These are phyloP conservation scores for Periparus ater DNA, from an alignment of 2,797 vertebrate species.

Conservation along the genomic window DNA sequence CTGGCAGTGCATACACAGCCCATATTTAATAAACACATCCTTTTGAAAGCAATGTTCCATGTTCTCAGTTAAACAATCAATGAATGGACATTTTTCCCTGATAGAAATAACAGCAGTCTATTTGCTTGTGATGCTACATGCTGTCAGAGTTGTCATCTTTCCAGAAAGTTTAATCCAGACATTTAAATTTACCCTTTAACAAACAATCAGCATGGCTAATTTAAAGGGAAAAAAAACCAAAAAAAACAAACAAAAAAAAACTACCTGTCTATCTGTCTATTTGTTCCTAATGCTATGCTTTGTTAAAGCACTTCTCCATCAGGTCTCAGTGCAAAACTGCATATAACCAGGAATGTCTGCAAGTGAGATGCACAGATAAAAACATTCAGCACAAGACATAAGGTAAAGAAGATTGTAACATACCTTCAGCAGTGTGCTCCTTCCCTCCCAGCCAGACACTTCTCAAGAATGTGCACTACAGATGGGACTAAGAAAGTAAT, in stretches of 20 bases:
- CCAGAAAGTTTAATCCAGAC: conserved; percentile 57
- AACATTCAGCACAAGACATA: neutral
- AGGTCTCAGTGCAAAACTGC: conserved; percentile 1
- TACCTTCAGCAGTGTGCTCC: conserved; percentile 59
- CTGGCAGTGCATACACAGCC: neutral
- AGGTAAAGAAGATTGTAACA: conserved; percentile 37
- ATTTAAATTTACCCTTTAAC: neutral
- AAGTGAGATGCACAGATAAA: conserved; percentile 7
- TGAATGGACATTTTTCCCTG: neutral
- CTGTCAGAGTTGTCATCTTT: conserved; percentile 21
- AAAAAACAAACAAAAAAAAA: neutral
- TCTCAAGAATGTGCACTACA: conserved; percentile 25
- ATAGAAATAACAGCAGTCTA: neutral
- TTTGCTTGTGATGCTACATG: neutral
- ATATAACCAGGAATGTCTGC: conserved; percentile 24
- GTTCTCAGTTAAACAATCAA: neutral
- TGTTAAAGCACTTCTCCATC: neutral
- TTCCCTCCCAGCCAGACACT: conserved; percentile 7
- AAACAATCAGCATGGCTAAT: neutral
- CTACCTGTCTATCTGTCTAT: neutral
- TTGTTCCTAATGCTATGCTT: neutral
- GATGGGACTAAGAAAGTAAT: conserved; percentile 46
- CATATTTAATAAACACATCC: conserved; percentile 11
- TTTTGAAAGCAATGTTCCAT: neutral
- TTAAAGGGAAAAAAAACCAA: neutral